phyloP scores from a whole-genome alignment of 2,797 vertebrate species.

The Malacoraja senta region DNA sequence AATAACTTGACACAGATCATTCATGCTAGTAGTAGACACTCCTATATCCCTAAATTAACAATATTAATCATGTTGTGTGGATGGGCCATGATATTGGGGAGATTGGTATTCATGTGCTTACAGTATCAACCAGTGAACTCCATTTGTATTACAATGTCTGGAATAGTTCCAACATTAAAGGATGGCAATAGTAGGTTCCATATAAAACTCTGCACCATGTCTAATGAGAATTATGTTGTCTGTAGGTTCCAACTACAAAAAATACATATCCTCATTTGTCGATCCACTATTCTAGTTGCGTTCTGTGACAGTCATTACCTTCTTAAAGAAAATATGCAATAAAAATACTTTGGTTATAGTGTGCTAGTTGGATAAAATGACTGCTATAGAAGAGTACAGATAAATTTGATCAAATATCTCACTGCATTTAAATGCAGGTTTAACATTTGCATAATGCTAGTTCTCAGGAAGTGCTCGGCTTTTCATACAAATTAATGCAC shows the following conservation, averaged over 20 bases:
- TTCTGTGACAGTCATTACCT: background rate
- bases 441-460: slow-evolving; percentile 26
- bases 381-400: background rate
- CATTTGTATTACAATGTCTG: background rate
- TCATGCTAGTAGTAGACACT: background rate
- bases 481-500: slow-evolving; percentile 27
- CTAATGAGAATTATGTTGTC: slow-evolving; percentile 1
- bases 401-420: slow-evolving; percentile 24
- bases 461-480: background rate
- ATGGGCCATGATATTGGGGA: background rate
- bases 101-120: background rate
- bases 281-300: background rate
- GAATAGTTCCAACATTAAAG: background rate
- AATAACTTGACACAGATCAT: background rate
- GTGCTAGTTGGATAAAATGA: background rate
- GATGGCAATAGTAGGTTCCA: background rate
- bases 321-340: slow-evolving; percentile 16
- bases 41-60: background rate
- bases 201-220: background rate
- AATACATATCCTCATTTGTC: background rate
- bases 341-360: background rate
- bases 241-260: background rate
- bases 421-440: slow-evolving; percentile 23
- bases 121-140: background rate
- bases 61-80: background rate